These are phyloP conservation scores for Opisthograptis luteolata DNA, from an alignment of 2,888 invertebrate species.

Conservation along the genomic window DNA sequence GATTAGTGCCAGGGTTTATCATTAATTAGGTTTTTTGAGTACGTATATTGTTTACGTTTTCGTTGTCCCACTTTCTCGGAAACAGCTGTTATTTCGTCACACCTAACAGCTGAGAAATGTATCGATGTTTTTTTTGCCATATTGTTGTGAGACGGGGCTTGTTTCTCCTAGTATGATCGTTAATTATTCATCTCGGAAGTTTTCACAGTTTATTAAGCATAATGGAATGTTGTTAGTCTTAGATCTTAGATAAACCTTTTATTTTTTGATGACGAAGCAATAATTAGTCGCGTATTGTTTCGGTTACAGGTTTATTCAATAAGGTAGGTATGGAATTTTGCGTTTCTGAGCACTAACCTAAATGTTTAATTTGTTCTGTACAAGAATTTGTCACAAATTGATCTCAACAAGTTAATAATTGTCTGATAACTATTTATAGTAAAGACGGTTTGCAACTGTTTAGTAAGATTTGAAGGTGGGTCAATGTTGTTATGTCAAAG, in stretches of 20 bases:
- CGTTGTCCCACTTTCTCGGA: slow-evolving; percentile 63
- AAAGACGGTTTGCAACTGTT: no score
- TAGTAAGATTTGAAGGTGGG: no score
- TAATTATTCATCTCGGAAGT: background rate
- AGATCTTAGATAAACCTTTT: background rate
- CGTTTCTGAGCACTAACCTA: no score
- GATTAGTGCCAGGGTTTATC: slow-evolving; percentile 11
- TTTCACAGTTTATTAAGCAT: background rate
- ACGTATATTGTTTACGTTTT: slow-evolving; percentile 36
- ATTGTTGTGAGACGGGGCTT: background rate
- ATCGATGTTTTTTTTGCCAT: slow-evolving; percentile 7
- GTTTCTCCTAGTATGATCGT: background rate
- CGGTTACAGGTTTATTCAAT: no score
- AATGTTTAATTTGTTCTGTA: no score
- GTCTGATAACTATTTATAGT: no score
- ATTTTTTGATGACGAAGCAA: background rate
- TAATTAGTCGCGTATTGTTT: no score
- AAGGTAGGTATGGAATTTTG: no score
- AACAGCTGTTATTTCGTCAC: slow-evolving; percentile 77
- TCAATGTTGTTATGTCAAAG: no score
- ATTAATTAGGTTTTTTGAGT: slow-evolving; percentile 8
- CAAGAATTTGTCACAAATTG: no score
- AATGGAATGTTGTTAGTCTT: background rate
- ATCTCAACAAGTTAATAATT: no score
- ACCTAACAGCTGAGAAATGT: slow-evolving; percentile 65